Evolutionary conservation across 2,888 invertebrate species (phyloP).

Genomic region (Camponotus fellah): DNA sequence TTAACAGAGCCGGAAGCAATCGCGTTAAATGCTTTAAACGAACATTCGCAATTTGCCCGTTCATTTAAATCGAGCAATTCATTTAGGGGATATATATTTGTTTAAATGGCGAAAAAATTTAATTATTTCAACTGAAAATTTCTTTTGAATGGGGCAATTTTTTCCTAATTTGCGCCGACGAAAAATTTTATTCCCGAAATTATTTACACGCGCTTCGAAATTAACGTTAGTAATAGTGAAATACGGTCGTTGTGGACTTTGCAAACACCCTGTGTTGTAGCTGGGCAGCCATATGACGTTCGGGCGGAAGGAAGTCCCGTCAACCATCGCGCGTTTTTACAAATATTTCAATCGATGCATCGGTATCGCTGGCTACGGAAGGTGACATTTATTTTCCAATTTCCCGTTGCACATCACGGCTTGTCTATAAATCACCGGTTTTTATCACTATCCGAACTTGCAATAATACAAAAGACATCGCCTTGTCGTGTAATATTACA

Average conservation of each 20-base stretch:
- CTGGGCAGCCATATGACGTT: constrained; percentile 18
- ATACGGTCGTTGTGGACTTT: neutral
- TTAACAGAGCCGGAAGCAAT: too few relatives aligned
- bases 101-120: neutral
- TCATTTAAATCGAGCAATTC: neutral
- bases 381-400: constrained; percentile 31
- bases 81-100: neutral
- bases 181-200: neutral
- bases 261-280: constrained; percentile 14
- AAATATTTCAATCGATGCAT: constrained; percentile 42
- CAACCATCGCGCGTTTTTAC: constrained; percentile 28
- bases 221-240: neutral
- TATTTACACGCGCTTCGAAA: neutral
- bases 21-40: too few relatives aligned
- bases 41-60: neutral
- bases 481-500: neutral
- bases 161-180: neutral
- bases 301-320: constrained; percentile 33
- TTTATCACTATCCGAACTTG: neutral
- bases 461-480: neutral
- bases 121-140: neutral
- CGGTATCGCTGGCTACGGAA: neutral
- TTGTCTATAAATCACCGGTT: constrained; percentile 19
- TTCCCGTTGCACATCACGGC: constrained; percentile 12
- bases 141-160: neutral